These are phyloP conservation scores for Oreotragus oreotragus DNA, from an alignment of 2,113 vertebrate genomes.

Conservation along the genomic window DNA sequence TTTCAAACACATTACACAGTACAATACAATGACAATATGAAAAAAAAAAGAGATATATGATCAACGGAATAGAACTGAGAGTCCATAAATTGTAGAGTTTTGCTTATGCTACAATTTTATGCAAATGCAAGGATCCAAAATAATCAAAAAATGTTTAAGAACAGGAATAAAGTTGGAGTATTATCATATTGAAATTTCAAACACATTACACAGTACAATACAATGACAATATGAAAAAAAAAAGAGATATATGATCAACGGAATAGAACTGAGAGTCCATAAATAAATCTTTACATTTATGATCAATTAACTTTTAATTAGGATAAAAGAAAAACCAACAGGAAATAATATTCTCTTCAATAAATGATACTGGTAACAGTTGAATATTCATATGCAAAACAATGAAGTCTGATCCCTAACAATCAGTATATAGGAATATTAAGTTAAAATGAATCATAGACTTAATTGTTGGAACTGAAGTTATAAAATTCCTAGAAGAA, in stretches of 20 bases:
- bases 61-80: neutral
- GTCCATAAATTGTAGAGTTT: neutral
- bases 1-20: neutral
- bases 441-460: neutral
- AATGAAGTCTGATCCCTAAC: neutral
- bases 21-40: neutral
- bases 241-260: neutral
- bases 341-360: neutral
- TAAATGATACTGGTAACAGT: neutral
- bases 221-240: neutral
- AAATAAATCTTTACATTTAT: neutral
- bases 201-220: neutral
- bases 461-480: neutral
- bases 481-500: neutral
- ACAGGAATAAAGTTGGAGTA: neutral
- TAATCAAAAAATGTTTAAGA: neutral
- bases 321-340: neutral
- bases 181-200: neutral
- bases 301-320: neutral
- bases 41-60: neutral
- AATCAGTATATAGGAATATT: neutral
- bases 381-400: neutral
- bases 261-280: neutral
- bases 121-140: neutral
- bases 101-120: neutral